Evolutionary conservation across 2,888 invertebrate genomes (phyloP), one percentile per base, ranked within the genome.

Genomic region (Morpho deidamia): DNA sequence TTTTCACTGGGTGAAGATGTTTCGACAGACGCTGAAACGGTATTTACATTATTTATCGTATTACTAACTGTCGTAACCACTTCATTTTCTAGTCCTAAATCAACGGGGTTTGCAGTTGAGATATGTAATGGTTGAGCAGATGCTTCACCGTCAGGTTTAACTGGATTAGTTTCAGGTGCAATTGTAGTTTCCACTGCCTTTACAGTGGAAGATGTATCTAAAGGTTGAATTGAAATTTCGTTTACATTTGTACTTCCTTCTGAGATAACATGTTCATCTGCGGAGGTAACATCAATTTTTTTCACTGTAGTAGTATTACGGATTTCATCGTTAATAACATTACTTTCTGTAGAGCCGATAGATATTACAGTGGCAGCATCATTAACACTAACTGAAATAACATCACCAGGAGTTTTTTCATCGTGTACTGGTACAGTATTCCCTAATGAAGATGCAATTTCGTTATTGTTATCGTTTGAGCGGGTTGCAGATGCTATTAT

Each of bases 41-140:
- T 7, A 40, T 46, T 42, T 49, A 55, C 33, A 47, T 47, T 44
- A 38, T 11, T 42, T n/a, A 37, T 41, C 14, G n/a, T 11, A 11
- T 52, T 41, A 46, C 11, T 43, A 23, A 53, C 12, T 10, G 37
- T 47, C 38, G 47, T 33, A 32, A 9, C 12, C 33, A 4, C 8
- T 8, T 38, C 43, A 37, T 38, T 42, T 8, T 7, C 47, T 39
- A 11, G 32, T 11, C 2, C 14, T 44, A n/a, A 9, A n/a, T 49
- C 49, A 49, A 49, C 11, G 7, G 45, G 44, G 3, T n/a, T 35
- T 52, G 41, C 45, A 11, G 44, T 52, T 35, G 40, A 9, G 32
- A 49, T 11, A 37, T 11, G 10, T n/a, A 10, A 11, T 11, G n/a
- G 8, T 46, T 42, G 44, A 44, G 14, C 7, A n/a, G 43, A 14